Evolutionary conservation across 2,113 vertebrate genomes (phyloP), one percentile per base, ranked within the genome.

Genomic region (Collichthys lucidus): DNA sequence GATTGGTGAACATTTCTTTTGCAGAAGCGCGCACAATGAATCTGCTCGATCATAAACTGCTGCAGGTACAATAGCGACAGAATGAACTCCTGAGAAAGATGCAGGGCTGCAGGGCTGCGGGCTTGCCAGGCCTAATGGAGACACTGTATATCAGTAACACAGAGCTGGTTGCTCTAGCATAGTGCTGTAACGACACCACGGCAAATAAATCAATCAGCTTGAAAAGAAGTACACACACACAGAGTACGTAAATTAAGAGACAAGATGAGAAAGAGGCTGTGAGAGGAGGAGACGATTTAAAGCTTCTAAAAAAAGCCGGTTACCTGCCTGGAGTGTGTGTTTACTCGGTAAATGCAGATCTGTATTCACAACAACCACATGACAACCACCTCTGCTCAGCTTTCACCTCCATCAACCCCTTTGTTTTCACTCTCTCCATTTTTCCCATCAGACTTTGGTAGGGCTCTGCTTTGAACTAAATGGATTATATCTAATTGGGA

Each of bases 401-500:
- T 79, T 59, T 82, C 65, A 78, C 65, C 77, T 77, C 63, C 11
- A 11, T 55, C 35, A 14, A 56, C 56, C 75, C 35, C 15, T 59
- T 75, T 75, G 47, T 60, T 77, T 70, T 60, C 55, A 50, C 71
- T 11, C 12, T 49, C 57, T 88, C 69, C 24, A 22, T 62, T 71
- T 90, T 87, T 75, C 89, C 85, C 64, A 61, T 75, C 74, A 50
- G 68, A 80, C 55, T 76, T 53, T 44, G 40, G 68, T 64, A 65
- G 4, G n/a, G 85, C 74, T 77, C 74, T 73, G 83, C 89, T 88
- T 80, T 85, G 78, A 76, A 92, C 85, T 88, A 85, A 91, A 84
- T 72, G 79, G 88, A 90, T 90, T 85, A 82, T 7, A 35, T 86
- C 87, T 91, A 88, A 91, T 89, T 92, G 82, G 83, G 77, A 86